Percentiles rank a stretch among this genome's conserved stretches.
phyloP scores from a whole-genome alignment of 1,140 invertebrate species.

The Asobara japonica region DNA sequence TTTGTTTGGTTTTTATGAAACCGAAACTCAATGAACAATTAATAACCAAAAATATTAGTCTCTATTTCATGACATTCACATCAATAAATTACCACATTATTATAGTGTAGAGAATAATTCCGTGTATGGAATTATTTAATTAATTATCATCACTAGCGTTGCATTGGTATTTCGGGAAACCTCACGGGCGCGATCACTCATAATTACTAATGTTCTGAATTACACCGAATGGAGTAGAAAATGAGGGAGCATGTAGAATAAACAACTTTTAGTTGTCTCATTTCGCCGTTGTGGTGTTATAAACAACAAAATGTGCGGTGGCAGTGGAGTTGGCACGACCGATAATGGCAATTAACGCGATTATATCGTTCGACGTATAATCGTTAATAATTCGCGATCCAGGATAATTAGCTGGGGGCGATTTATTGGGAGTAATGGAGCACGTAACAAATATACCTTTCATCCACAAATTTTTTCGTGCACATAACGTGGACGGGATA shows the following conservation, averaged over 20 bases:
- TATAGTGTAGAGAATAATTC: too few species aligned
- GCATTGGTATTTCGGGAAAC: not conserved
- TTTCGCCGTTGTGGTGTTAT: not conserved
- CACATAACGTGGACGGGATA: not conserved
- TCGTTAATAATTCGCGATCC: constrained; percentile 50
- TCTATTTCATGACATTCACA: too few species aligned
- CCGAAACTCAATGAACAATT: too few species aligned
- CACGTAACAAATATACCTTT: not conserved
- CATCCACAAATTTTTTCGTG: not conserved
- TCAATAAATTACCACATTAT: too few species aligned
- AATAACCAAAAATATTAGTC: too few species aligned
- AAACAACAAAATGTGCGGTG: not conserved
- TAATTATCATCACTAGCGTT: not conserved
- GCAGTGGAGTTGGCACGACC: not conserved
- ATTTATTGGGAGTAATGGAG: constrained; percentile 46
- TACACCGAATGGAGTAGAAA: not conserved
- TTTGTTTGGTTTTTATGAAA: too few species aligned
- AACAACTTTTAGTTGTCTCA: not conserved
- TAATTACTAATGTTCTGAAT: not conserved
- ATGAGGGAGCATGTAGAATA: not conserved
- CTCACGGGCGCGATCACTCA: not conserved
- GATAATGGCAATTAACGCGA: constrained; percentile 54
- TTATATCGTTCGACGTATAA: constrained; percentile 53
- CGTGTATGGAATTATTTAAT: not conserved
- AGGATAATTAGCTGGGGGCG: constrained; percentile 40